A percentile compares a stretch with the other conserved stretches of the same genome.
Evolutionary conservation across 2,113 vertebrate genomes (phyloP).

Genomic region (Pelobates fuscus): DNA sequence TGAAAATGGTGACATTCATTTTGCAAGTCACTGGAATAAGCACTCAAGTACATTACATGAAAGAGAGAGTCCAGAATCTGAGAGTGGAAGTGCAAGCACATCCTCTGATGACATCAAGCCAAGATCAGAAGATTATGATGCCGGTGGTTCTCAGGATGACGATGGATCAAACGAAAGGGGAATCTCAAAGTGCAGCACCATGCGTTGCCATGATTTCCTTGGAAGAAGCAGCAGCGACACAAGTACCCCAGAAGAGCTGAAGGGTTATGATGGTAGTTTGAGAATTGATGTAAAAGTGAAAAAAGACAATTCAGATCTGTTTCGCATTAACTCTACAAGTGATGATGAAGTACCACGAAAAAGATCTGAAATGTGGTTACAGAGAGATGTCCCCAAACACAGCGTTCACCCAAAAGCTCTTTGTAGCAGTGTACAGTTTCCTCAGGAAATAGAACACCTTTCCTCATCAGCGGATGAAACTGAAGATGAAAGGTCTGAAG

Average conservation of each 20-base stretch:
- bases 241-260: slow-evolving; percentile 95
- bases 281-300: slow-evolving; percentile 89
- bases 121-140: slow-evolving; percentile 95
- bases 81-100: slow-evolving; percentile 88
- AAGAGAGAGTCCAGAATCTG: slow-evolving; percentile 88
- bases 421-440: slow-evolving; percentile 61
- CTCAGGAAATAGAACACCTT: slow-evolving; percentile 77
- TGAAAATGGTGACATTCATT: slow-evolving; percentile 72
- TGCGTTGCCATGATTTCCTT: slow-evolving; percentile 91
- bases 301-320: slow-evolving; percentile 73
- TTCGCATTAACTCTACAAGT: slow-evolving; percentile 84
- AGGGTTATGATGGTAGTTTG: slow-evolving; percentile 86
- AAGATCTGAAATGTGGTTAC: slow-evolving; percentile 77
- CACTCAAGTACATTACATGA: slow-evolving; percentile 65
- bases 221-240: slow-evolving; percentile 97
- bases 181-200: slow-evolving; percentile 91
- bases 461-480: slow-evolving; percentile 92
- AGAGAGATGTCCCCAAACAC: slow-evolving; percentile 61
- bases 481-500: slow-evolving; percentile 88
- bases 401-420: slow-evolving; percentile 60
- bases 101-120: slow-evolving; percentile 98
- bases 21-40: slow-evolving; percentile 78
- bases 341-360: slow-evolving; percentile 84
- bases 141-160: slow-evolving; percentile 95
- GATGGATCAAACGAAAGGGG: slow-evolving; percentile 90